Conservation (phyloP, 2,797 vertebrate species). For the Labroides dimidiatus region DNA sequence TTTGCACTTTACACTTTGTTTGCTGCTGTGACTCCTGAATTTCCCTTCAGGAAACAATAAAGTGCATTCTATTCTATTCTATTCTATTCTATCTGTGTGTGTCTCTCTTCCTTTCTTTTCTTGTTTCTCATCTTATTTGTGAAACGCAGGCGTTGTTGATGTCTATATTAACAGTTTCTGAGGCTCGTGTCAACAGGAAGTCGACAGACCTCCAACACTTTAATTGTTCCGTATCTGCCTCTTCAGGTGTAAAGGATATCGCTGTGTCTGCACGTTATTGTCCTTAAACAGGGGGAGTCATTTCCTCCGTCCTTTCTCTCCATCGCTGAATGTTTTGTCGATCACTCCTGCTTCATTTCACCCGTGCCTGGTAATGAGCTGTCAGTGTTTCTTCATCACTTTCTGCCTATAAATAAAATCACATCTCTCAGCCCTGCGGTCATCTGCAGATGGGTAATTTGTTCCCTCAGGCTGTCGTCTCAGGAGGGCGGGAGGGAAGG, state of each 20-base stretch:
- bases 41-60: no score
- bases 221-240: not conserved
- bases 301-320: constrained; percentile 15
- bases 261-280: constrained; percentile 1
- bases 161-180: no score
- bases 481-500: constrained; percentile 16
- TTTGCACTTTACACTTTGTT: no score
- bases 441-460: constrained; percentile 36
- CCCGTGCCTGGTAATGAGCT: constrained; percentile 6
- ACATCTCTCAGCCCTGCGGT: constrained; percentile 30
- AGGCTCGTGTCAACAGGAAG: no score
- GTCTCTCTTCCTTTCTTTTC: no score
- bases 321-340: constrained; percentile 11
- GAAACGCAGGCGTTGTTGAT: no score
- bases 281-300: constrained; percentile 10
- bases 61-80: no score
- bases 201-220: no score
- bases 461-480: constrained; percentile 39
- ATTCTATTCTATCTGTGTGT: no score
- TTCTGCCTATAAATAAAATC: constrained; percentile 61
- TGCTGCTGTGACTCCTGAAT: no score
- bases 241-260: not conserved
- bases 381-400: constrained; percentile 26
- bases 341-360: constrained; percentile 32
- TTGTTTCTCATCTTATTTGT: no score